These are phyloP conservation scores for Plebejus anna DNA, from an alignment of 2,888 invertebrate genomes.

Conservation along the genomic window DNA sequence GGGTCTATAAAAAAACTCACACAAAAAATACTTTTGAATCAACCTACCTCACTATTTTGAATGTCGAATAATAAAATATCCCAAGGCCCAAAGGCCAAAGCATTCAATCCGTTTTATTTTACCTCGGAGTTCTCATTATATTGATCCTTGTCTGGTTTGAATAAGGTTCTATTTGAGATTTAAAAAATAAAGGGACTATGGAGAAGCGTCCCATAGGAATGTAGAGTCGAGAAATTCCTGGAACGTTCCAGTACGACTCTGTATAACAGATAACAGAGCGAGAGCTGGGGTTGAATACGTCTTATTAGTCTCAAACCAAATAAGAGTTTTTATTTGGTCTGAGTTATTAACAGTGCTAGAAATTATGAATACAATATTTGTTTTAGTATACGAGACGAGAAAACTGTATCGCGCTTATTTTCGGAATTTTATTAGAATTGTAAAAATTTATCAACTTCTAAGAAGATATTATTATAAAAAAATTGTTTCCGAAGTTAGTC, in stretches of 20 bases:
- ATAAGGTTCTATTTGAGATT: background rate
- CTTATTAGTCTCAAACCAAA: too few species aligned
- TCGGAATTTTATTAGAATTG: background rate
- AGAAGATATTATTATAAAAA: background rate
- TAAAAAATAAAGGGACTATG: background rate
- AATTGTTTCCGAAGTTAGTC: background rate
- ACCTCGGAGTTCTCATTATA: background rate
- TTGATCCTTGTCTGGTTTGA: background rate
- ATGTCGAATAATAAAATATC: background rate
- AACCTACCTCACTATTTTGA: too few species aligned
- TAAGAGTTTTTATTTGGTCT: too few species aligned
- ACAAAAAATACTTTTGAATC: conserved; percentile 15
- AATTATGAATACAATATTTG: too few species aligned
- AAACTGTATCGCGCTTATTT: background rate
- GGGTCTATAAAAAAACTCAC: background rate
- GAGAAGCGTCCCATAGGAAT: background rate
- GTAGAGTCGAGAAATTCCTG: conserved; percentile 32
- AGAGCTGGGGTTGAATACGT: background rate
- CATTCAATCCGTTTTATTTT: background rate
- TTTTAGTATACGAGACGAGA: background rate
- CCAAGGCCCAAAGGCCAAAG: background rate
- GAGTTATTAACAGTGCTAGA: too few species aligned
- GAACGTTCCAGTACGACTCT: conserved; percentile 23
- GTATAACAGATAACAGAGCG: background rate
- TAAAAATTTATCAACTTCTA: background rate